phyloP scores from a whole-genome alignment of 2,113 vertebrate species.

The Alexandromys fortis region DNA sequence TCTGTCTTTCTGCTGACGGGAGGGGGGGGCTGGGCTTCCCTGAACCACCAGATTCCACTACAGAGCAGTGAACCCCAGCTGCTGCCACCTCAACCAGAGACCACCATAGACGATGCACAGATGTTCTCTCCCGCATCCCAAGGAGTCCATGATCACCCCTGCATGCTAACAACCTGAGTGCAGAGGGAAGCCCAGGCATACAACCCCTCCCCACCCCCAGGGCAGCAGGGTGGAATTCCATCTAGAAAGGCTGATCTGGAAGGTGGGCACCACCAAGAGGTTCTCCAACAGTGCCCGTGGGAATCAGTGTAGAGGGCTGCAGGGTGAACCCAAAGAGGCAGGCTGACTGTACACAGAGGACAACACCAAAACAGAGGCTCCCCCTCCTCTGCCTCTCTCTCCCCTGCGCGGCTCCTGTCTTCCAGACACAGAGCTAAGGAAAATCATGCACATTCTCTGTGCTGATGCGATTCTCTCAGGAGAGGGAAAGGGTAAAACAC shows the following conservation, averaged over 20 bases:
- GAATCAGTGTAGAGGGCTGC: not conserved
- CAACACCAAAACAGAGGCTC: not conserved
- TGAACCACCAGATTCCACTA: not conserved
- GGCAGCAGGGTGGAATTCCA: not conserved
- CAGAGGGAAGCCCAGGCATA: not conserved
- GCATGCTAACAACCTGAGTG: not conserved
- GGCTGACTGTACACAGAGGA: not conserved
- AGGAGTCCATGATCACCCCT: not conserved
- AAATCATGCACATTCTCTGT: not conserved
- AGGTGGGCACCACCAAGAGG: not conserved
- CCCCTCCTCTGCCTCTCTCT: not conserved
- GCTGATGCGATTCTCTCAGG: not conserved
- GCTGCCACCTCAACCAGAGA: not conserved
- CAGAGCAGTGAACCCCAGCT: not conserved
- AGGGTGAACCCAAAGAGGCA: not conserved
- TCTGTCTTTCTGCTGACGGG: not conserved
- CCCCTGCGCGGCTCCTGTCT: not conserved
- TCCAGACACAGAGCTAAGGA: not conserved
- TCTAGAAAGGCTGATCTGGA: not conserved
- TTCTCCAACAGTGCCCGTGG: not conserved
- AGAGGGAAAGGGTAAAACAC: not conserved
- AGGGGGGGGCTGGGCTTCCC: not conserved
- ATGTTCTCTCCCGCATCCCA: not conserved
- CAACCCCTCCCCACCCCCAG: not conserved
- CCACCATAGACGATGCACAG: not conserved